Evolutionary conservation across 2,113 vertebrate genomes (phyloP), one percentile per base, ranked within the genome.

Genomic region (Pelecanoides urinatrix): DNA sequence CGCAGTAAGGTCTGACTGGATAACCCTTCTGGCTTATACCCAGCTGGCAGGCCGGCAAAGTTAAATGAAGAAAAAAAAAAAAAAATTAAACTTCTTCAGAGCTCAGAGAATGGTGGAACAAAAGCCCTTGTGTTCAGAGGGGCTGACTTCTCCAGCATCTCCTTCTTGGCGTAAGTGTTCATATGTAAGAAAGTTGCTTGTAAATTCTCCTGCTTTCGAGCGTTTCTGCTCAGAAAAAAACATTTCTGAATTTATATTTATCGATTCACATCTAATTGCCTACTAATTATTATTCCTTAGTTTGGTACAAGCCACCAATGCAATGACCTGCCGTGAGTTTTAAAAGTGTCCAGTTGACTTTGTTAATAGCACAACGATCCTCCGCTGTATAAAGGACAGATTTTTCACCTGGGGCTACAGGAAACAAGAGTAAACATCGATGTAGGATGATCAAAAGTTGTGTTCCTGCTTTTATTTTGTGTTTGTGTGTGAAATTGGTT

Each of bases 21-120:
- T 97, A 97, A 97, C 96, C 94, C 86, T 97, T 95, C 88, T 98
- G 97, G 97, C 97, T 97, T 93, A 58, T 65, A 91, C 97, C 93
- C 98, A 98, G 96, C 93, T 97, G 96, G 96, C 96, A 98, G 94
- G 82, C 92, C 88, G 50, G 95, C 75, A 68, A 86, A 94, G 65
- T 96, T 86, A 92, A 75, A 63, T 68, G 95, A 90, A 94, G 90
- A 70, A 91, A 77, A 75, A 83, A 78, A 82, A 78, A 56, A 88
- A 73, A 92, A 75, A 90, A 68, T 47, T 53, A 92, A 93, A 97
- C 88, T 92, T 80, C 74, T 93, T 94, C 74, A 47, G 93, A 94
- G 85, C 92, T 97, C 79, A 80, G 93, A 96, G 85, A 94, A 55
- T 73, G 85, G 87, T 84, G 96, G 74, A 97, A 97, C 92, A 97